Evolutionary conservation across 2,113 vertebrate genomes (phyloP).

Genomic region (Meriones unguiculatus): DNA sequence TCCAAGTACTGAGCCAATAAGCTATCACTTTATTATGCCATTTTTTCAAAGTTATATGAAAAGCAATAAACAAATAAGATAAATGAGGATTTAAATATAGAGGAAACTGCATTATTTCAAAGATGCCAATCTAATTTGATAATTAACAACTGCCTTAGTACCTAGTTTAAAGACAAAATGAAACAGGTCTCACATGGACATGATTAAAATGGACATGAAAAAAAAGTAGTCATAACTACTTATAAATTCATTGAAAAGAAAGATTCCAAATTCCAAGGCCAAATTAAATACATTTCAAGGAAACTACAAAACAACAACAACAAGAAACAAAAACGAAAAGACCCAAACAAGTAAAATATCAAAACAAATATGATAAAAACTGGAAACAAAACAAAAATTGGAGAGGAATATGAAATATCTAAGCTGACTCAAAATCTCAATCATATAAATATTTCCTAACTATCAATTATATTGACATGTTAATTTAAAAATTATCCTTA

Average conservation of each 20-base stretch:
- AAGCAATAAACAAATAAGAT: background rate
- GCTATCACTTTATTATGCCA: background rate
- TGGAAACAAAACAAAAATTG: background rate
- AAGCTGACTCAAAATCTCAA: background rate
- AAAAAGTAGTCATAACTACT: background rate
- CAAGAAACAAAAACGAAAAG: background rate
- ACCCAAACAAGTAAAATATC: background rate
- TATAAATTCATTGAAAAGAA: slow-evolving; percentile 18
- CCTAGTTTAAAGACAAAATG: background rate
- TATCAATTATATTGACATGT: background rate
- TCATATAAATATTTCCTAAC: background rate
- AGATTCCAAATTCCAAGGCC: background rate
- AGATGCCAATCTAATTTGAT: background rate
- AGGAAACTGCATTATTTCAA: slow-evolving; percentile 1
- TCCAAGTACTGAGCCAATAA: background rate
- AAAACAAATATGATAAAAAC: background rate
- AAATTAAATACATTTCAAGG: background rate
- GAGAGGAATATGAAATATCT: background rate
- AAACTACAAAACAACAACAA: background rate
- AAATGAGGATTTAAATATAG: background rate
- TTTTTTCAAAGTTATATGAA: background rate
- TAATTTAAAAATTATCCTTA: background rate
- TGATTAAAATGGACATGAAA: background rate
- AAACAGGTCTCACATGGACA: background rate
- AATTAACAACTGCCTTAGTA: background rate